Conservation (phyloP, 30 jellyfish, hydroid and myxozoan species). For the Hydractinia echinata region DNA sequence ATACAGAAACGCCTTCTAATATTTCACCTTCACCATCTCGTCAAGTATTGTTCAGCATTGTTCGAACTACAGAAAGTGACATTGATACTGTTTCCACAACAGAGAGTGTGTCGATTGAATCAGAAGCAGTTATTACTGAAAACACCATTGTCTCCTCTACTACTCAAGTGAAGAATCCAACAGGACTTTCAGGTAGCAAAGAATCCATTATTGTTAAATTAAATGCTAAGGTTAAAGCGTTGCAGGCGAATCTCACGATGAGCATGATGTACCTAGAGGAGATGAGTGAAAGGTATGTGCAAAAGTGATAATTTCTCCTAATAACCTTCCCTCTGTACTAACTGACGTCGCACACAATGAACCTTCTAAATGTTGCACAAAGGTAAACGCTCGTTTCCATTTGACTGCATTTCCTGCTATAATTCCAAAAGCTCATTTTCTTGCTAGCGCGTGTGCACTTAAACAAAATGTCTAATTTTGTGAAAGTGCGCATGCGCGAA, state of each 20-base stretch:
- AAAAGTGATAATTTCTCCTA: too few relatives aligned
- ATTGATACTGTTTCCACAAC: too few relatives aligned
- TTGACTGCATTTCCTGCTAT: too few relatives aligned
- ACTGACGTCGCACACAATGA: not conserved
- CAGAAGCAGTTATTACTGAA: not conserved
- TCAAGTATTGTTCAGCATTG: too few relatives aligned
- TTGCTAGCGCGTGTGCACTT: too few relatives aligned
- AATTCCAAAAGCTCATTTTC: not conserved
- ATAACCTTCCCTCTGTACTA: not conserved
- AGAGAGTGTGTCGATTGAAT: too few relatives aligned
- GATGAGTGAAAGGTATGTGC: constrained; percentile 81
- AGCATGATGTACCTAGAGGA: constrained; percentile 86
- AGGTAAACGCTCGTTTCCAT: too few relatives aligned
- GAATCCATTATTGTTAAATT: constrained; percentile 87
- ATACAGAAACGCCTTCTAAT: not conserved
- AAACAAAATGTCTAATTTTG: too few relatives aligned
- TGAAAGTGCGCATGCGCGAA: too few relatives aligned
- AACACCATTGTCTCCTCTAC: not conserved
- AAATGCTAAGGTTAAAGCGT: constrained; percentile 69
- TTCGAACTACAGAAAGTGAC: too few relatives aligned
- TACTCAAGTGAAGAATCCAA: not conserved
- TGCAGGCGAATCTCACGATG: constrained; percentile 79
- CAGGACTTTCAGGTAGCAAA: constrained; percentile 64
- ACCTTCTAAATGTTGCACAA: not conserved
- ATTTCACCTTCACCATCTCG: too few relatives aligned